Conservation (phyloP, 1,140 invertebrate species). For the Asbolus verrucosus region DNA sequence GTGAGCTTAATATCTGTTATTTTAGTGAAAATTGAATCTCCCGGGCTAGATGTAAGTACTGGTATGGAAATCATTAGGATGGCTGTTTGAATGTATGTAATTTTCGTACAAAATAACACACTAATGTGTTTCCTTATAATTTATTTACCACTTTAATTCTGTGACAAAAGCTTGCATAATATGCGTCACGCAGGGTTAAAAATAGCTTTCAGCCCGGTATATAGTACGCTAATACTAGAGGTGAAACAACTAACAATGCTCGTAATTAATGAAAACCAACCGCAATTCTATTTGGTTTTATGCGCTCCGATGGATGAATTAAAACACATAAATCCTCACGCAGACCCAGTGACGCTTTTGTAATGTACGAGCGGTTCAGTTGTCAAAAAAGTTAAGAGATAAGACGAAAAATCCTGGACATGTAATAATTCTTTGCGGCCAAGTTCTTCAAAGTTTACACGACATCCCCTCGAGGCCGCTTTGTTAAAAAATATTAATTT, state of each 20-base stretch:
- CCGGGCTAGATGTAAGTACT: neutral
- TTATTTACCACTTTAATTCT: constrained; percentile 37
- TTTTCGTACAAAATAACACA: constrained; percentile 30
- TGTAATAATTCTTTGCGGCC: constrained; percentile 6
- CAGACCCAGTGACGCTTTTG: constrained; percentile 6
- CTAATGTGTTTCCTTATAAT: constrained; percentile 38
- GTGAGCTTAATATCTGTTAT: constrained; percentile 4
- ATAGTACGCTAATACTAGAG: constrained; percentile 18
- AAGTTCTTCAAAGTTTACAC: constrained; percentile 6
- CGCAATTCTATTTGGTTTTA: constrained; percentile 37
- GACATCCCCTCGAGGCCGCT: neutral
- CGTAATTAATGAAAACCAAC: constrained; percentile 32
- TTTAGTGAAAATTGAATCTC: constrained; percentile 25
- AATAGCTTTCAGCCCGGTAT: constrained; percentile 18
- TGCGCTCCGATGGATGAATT: constrained; percentile 22
- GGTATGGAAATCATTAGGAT: constrained; percentile 5
- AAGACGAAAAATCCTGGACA: constrained; percentile 24
- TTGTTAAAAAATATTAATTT: constrained; percentile 2
- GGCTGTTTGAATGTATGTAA: constrained; percentile 5
- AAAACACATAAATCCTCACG: constrained; percentile 29
- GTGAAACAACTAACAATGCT: constrained; percentile 26
- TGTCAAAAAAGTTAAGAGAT: constrained; percentile 35
- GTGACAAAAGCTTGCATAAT: constrained; percentile 37
- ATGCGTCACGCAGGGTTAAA: constrained; percentile 31
- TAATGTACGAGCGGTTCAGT: constrained; percentile 30